Percentiles rank a stretch among this genome's conserved stretches.
phyloP scores from a whole-genome alignment of 2,113 vertebrate genomes.

The Corythoichthys haematopterus region DNA sequence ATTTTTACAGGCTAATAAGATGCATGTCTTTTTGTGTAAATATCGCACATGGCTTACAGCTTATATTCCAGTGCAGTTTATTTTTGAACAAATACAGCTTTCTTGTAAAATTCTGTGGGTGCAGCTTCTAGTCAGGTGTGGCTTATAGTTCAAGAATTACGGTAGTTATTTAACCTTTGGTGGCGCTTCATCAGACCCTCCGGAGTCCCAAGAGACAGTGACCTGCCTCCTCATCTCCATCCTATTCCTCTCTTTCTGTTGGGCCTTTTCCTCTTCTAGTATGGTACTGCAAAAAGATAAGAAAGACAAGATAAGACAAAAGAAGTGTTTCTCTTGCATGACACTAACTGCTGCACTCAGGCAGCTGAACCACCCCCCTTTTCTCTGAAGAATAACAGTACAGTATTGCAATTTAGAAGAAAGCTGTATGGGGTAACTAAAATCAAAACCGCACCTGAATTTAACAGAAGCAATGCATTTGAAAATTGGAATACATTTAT shows the following conservation, averaged over 20 bases:
- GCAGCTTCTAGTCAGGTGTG: no score
- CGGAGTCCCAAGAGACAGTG: constrained; percentile 91
- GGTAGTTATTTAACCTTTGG: constrained; percentile 81
- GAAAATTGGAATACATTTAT: no score
- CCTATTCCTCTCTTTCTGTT: constrained; percentile 92
- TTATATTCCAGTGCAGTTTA: no score
- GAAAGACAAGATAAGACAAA: background rate
- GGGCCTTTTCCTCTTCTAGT: constrained; percentile 92
- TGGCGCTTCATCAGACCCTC: constrained; percentile 91
- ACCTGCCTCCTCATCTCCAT: constrained; percentile 97
- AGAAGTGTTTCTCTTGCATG: background rate
- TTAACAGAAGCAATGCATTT: background rate
- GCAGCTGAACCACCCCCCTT: background rate
- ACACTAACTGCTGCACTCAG: background rate
- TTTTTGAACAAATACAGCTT: no score
- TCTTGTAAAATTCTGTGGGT: no score
- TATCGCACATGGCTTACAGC: no score
- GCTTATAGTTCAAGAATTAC: no score
- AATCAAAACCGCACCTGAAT: background rate
- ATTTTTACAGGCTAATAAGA: no score
- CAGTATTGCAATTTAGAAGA: background rate
- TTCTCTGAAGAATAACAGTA: background rate
- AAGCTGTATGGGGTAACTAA: background rate
- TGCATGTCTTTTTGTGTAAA: no score
- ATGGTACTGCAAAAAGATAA: constrained; percentile 77